Evolutionary conservation across 2,888 invertebrate genomes (phyloP).

Genomic region (Sympetrum striolatum): DNA sequence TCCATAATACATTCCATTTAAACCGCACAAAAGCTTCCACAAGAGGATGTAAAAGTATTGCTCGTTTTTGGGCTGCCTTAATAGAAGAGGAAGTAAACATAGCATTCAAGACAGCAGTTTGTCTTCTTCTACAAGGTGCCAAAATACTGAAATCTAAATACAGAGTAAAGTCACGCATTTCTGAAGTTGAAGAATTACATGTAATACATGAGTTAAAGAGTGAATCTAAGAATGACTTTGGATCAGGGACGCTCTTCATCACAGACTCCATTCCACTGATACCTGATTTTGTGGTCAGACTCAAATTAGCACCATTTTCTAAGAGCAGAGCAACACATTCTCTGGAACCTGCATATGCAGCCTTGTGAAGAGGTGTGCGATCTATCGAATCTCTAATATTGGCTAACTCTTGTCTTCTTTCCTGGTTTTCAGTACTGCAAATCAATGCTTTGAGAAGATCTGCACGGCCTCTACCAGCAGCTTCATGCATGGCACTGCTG

Average conservation of each 20-base stretch:
- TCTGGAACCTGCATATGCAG: constrained; percentile 62
- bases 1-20: constrained; percentile 65
- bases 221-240: constrained; percentile 56
- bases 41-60: constrained; percentile 64
- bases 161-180: neutral
- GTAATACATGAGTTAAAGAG: constrained; percentile 56
- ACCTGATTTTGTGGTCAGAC: constrained; percentile 54
- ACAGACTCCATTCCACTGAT: constrained; percentile 58
- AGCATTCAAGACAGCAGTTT: constrained; percentile 66
- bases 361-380: constrained; percentile 64
- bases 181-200: constrained; percentile 49
- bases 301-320: constrained; percentile 58
- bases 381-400: constrained; percentile 60
- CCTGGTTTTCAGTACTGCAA: neutral
- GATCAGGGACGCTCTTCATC: constrained; percentile 56
- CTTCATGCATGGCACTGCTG: neutral
- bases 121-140: constrained; percentile 58
- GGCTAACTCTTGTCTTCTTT: constrained; percentile 53
- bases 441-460: neutral
- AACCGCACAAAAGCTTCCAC: constrained; percentile 66
- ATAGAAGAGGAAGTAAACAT: constrained; percentile 56
- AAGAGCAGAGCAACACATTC: constrained; percentile 62
- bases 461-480: neutral
- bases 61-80: neutral
- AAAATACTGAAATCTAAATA: constrained; percentile 58